A percentile compares a stretch with the other conserved stretches of the same genome.
These are phyloP conservation scores for Trididemnum miniatum DNA, from an alignment of 23 tunicate genomes.

Conservation along the genomic window DNA sequence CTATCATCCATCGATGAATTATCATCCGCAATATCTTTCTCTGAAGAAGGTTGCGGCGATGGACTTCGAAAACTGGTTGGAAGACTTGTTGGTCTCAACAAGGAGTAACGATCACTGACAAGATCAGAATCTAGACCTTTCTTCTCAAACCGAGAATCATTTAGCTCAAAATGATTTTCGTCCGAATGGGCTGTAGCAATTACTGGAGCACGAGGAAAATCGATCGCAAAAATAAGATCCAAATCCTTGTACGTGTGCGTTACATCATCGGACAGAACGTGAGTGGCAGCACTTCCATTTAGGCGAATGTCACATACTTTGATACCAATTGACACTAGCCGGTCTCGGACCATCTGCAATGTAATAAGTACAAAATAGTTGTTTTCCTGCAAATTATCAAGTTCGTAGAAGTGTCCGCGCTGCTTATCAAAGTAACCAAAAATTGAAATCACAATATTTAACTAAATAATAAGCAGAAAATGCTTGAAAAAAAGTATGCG, in stretches of 20 bases:
- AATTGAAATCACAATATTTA: too few relatives aligned
- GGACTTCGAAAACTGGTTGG: conserved; percentile 23
- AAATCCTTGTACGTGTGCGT: conserved; percentile 78
- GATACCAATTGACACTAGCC: conserved; percentile 57
- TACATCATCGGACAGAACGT: conserved; percentile 72
- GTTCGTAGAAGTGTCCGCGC: too few relatives aligned
- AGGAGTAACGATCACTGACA: background rate
- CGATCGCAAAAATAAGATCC: conserved; percentile 87
- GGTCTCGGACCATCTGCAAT: conserved; percentile 88
- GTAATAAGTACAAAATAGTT: too few relatives aligned
- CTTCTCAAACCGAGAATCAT: background rate
- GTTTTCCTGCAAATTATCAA: too few relatives aligned
- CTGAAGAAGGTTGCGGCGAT: background rate
- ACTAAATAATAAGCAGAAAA: too few relatives aligned
- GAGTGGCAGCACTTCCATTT: conserved; percentile 99
- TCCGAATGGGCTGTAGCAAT: background rate
- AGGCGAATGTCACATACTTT: conserved; percentile 70
- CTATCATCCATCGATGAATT: conserved; percentile 48
- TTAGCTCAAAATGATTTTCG: background rate
- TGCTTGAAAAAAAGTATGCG: too few relatives aligned
- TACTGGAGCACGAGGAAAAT: conserved; percentile 24
- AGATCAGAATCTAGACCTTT: background rate
- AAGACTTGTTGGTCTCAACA: conserved; percentile 28
- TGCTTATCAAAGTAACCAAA: too few relatives aligned
- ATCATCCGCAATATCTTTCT: conserved; percentile 22